Evolutionary conservation across 2,797 vertebrate species (phyloP).

Genomic region (Acipenser transmontanus): DNA sequence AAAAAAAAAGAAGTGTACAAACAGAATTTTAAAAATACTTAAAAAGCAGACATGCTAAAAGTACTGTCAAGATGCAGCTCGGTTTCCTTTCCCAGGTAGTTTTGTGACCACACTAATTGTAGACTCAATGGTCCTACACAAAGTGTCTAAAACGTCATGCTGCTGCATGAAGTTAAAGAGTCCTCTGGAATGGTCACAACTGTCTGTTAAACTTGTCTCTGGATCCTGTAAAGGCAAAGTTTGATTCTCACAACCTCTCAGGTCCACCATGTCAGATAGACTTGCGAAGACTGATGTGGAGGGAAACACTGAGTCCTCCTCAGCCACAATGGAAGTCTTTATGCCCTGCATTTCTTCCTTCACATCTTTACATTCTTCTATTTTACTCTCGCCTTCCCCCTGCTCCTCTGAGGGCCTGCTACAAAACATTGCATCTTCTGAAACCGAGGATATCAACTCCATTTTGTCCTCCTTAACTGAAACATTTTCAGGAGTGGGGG

Average conservation of each 20-base stretch:
- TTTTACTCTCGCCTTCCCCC: constrained; percentile 33
- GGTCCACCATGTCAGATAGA: constrained; percentile 67
- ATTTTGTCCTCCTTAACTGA: constrained; percentile 82
- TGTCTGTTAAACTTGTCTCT: constrained; percentile 53
- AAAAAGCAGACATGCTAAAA: constrained; percentile 71
- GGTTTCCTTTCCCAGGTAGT: constrained; percentile 79
- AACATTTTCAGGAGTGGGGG: constrained; percentile 74
- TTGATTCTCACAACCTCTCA: constrained; percentile 71
- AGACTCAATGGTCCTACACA: constrained; percentile 92
- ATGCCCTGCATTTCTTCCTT: constrained; percentile 65
- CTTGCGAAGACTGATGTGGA: constrained; percentile 66
- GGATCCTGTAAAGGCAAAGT: constrained; percentile 66
- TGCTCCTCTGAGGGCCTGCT: constrained; percentile 52
- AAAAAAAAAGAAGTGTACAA: constrained; percentile 17
- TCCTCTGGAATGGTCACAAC: constrained; percentile 73
- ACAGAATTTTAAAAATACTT: constrained; percentile 33
- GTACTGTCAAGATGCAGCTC: constrained; percentile 88
- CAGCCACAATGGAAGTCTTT: constrained; percentile 53
- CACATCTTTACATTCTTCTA: constrained; percentile 58
- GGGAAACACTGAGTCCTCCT: constrained; percentile 63
- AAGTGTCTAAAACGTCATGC: constrained; percentile 89
- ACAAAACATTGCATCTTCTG: constrained; percentile 44
- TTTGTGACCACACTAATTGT: constrained; percentile 88
- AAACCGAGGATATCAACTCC: constrained; percentile 73
- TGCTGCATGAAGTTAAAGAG: constrained; percentile 68